A percentile compares a stretch with the other conserved stretches of the same genome.
phyloP scores from a whole-genome alignment of 2,113 vertebrate species.

The Petromus typicus region DNA sequence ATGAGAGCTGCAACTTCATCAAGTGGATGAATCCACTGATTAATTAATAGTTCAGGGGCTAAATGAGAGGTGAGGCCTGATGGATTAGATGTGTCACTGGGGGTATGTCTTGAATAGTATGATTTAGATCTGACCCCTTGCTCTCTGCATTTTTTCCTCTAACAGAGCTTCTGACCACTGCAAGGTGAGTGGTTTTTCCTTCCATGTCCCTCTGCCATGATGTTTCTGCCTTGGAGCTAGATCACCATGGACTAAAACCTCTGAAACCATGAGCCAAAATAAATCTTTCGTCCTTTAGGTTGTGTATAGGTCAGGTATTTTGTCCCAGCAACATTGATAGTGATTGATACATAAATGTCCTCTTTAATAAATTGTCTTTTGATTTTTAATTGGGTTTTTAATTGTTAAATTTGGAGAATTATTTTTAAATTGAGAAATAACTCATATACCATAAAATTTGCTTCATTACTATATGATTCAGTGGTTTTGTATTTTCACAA shows the following conservation, averaged over 20 bases:
- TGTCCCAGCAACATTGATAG: background rate
- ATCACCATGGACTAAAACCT: background rate
- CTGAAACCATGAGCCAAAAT: background rate
- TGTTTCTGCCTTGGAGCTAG: background rate
- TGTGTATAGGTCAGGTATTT: background rate
- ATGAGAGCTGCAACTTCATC: background rate
- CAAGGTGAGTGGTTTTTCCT: background rate
- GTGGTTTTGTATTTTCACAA: background rate
- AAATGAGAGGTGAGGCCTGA: background rate
- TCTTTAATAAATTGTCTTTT: background rate
- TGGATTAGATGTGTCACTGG: background rate
- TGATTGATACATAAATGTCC: background rate
- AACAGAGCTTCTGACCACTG: background rate
- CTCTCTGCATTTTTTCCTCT: background rate
- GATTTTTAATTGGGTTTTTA: background rate
- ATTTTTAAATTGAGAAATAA: constrained; percentile 24
- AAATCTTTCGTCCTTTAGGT: background rate
- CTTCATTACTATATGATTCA: background rate
- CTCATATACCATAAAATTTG: constrained; percentile 9
- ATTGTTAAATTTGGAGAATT: background rate
- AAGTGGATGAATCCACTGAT: background rate
- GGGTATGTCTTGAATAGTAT: background rate
- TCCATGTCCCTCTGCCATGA: background rate
- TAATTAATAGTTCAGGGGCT: background rate
- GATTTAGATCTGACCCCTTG: background rate